Evolutionary conservation across 1,140 invertebrate species (phyloP).

Genomic region (Lepidostoma basale): DNA sequence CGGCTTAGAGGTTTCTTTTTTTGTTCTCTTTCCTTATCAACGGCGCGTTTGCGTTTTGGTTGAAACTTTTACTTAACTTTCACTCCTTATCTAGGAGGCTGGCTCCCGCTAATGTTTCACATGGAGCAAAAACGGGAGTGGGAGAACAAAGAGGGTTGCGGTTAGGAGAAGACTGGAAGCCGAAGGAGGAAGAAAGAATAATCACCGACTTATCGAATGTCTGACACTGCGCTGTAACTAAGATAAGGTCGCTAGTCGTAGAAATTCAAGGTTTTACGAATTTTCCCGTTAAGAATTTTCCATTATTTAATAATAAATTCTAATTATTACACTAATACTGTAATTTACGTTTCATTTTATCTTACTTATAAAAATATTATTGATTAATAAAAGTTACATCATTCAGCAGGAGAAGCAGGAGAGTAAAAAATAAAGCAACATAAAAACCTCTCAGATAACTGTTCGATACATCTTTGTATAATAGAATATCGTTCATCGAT

Average conservation of each 20-base stretch:
- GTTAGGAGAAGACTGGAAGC: neutral
- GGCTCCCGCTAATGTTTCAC: constrained; percentile 26
- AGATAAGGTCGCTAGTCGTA: constrained; percentile 24
- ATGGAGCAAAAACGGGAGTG: neutral
- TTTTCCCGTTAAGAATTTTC: no score
- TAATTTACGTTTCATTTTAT: no score
- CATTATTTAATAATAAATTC: no score
- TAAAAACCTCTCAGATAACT: no score
- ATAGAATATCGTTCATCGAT: no score
- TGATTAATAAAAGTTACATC: no score
- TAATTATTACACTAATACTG: no score
- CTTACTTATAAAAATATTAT: no score
- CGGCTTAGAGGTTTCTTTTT: neutral
- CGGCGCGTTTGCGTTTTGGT: constrained; percentile 36
- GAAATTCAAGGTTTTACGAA: no score
- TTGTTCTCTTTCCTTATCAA: constrained; percentile 17
- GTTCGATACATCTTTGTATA: no score
- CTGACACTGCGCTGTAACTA: constrained; percentile 25
- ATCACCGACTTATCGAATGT: constrained; percentile 43
- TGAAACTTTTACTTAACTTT: constrained; percentile 38
- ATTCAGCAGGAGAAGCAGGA: no score
- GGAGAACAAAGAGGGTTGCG: constrained; percentile 9
- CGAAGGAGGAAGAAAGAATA: constrained; percentile 37
- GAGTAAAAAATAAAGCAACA: no score
- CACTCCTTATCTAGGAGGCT: constrained; percentile 38